These are phyloP conservation scores for Macroramphosus scolopax DNA, from an alignment of 2,797 vertebrate species.

Conservation along the genomic window DNA sequence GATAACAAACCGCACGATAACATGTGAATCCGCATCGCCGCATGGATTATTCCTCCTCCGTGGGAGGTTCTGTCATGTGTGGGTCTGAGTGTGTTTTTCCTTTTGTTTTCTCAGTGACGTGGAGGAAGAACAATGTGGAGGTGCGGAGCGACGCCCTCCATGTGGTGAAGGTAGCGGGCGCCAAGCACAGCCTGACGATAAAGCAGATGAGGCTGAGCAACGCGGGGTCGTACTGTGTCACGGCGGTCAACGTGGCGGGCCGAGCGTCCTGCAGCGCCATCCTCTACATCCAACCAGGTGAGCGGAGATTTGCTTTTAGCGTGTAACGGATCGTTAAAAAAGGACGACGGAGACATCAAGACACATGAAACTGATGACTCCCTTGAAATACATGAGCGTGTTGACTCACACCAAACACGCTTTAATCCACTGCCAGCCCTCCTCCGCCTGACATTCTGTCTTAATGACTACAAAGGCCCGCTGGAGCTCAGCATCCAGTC, in stretches of 20 bases:
- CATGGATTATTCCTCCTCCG: constrained; percentile 3
- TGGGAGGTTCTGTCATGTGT: constrained; percentile 20
- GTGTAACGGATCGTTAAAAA: no score
- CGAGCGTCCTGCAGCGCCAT: constrained; percentile 79
- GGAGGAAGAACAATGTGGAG: constrained; percentile 81
- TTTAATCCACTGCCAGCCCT: constrained; percentile 54
- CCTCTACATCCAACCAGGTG: constrained; percentile 85
- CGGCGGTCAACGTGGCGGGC: constrained; percentile 80
- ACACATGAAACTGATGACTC: constrained; percentile 8
- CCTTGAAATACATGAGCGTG: constrained; percentile 16
- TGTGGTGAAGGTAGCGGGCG: constrained; percentile 77
- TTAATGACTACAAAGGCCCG: constrained; percentile 59
- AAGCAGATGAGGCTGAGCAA: constrained; percentile 73
- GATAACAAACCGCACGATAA: background rate
- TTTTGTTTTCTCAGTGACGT: constrained; percentile 77
- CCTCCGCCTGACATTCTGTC: constrained; percentile 57
- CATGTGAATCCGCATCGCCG: no score
- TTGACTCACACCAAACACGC: constrained; percentile 30
- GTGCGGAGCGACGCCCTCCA: constrained; percentile 72
- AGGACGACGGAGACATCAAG: background rate
- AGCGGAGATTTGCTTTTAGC: constrained; percentile 35
- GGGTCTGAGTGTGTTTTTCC: background rate
- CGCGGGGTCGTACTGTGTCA: constrained; percentile 81
- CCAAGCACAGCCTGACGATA: constrained; percentile 82
- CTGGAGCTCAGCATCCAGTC: constrained; percentile 53